Base-by-base conservation (phyloP, 2,888 invertebrate genomes). In the Pseudoips prasinana region DNA sequence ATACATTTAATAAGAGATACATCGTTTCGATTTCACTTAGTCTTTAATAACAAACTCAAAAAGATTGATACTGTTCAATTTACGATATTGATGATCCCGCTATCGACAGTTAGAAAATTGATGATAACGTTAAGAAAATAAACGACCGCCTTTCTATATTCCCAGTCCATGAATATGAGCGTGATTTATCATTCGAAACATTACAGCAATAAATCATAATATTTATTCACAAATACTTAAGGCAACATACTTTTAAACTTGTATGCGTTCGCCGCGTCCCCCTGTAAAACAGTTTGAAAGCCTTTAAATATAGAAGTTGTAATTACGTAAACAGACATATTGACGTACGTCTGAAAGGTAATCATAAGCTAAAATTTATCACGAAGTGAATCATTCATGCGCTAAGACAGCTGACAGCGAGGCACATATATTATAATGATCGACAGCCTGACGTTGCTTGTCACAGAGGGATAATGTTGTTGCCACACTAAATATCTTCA, bases 281-380 rank as follows among this genome's bases (percentile, higher is more conserved):
- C 57, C 62, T 71, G 69, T 75, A 73, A 74, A 77, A 74, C 64
- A 42, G 61, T 67, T 69, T 70, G 70, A 81, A 78, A 79, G 73
- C 68, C 77, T 73, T 73, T 69, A 68, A 72, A 75, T 71, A 72
- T 70, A 74, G 71, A 75, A 68, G 60, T 66, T 62, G 75, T 83
- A 84, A 86, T 86, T 84, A 85, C 82, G 78, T 79, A 83, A 83
- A 84, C 83, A 80, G 84, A 85, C 85, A 79, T 74, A 83, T 84
- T 83, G 87, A 86, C 83, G 74, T 73, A 73, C 65, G 81, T 79
- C 80, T 85, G 85, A 86, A 85, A 87, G 86, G 85, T 87, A 87
- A 88, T 88, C 87, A 88, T 85, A 85, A 87, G 85, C 86, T 85
- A 76, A 79, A 86, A 87, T 88, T 88, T 87, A 88, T 88, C 86